These are phyloP conservation scores for Tenthredo livida DNA, from an alignment of 2,888 invertebrate genomes.

Conservation along the genomic window DNA sequence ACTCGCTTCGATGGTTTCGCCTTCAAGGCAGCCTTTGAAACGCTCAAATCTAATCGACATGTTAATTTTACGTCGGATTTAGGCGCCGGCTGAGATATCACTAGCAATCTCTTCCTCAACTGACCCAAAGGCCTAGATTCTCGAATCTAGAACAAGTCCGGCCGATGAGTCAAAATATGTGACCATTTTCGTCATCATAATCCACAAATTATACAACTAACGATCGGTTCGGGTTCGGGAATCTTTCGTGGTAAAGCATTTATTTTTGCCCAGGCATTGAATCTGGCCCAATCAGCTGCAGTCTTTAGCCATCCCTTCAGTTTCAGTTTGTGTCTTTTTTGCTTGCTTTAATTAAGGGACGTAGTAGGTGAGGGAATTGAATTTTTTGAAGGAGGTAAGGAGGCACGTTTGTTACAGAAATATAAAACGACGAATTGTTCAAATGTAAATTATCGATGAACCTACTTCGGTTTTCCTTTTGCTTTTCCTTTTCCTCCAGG, in stretches of 20 bases:
- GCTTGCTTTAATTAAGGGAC: slow-evolving; percentile 26
- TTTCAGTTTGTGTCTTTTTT: slow-evolving; percentile 54
- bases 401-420: neutral
- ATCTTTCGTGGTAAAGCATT: slow-evolving; percentile 65
- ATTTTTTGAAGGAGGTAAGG: neutral
- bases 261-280: slow-evolving; percentile 67
- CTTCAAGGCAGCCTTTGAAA: slow-evolving; percentile 30
- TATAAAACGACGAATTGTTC: neutral
- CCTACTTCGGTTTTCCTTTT: slow-evolving; percentile 25
- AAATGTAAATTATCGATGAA: neutral
- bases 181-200: neutral
- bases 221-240: slow-evolving; percentile 65
- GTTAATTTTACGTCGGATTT: slow-evolving; percentile 28
- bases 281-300: slow-evolving; percentile 68
- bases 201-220: slow-evolving; percentile 53
- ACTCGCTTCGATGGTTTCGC: slow-evolving; percentile 58
- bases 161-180: neutral
- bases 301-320: slow-evolving; percentile 67
- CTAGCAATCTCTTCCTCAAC: slow-evolving; percentile 60
- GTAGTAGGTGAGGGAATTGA: neutral
- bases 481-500: neutral
- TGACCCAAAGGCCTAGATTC: slow-evolving; percentile 62
- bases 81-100: slow-evolving; percentile 58
- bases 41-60: slow-evolving; percentile 53
- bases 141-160: slow-evolving; percentile 60